Percentiles rank a stretch among this genome's conserved stretches.
phyloP scores from a whole-genome alignment of 2,888 invertebrate species.

The Ormyrus nitidulus region DNA sequence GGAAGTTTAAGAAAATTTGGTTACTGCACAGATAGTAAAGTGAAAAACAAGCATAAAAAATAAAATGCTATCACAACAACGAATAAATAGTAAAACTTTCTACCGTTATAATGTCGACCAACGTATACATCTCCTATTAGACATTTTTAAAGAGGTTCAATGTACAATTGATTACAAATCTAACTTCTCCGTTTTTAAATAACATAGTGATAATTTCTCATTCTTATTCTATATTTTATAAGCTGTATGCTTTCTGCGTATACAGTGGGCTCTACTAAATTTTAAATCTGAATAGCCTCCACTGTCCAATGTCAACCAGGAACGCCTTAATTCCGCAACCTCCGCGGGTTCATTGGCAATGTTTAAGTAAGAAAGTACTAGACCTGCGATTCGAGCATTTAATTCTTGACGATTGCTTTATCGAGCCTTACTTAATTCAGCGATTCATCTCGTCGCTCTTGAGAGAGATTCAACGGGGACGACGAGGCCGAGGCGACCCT shows the following conservation, averaged over 20 bases:
- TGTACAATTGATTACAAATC: no score
- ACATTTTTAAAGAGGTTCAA: no score
- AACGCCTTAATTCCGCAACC: background rate
- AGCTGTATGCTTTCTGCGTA: background rate
- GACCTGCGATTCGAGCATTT: conserved; percentile 47
- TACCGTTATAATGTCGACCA: no score
- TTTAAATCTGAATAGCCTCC: background rate
- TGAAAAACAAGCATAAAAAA: no score
- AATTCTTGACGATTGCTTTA: conserved; percentile 63
- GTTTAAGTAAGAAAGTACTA: conserved; percentile 4
- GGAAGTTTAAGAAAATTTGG: no score
- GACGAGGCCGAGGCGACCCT: conserved; percentile 26
- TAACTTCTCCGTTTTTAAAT: no score
- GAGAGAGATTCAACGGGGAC: conserved; percentile 11
- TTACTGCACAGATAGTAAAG: no score
- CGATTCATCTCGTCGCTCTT: conserved; percentile 60
- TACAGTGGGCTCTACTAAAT: background rate
- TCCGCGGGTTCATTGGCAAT: background rate
- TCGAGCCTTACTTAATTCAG: conserved; percentile 66
- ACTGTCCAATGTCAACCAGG: background rate
- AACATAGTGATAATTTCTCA: no score
- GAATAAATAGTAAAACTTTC: no score
- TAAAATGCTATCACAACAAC: no score
- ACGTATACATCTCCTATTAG: no score
- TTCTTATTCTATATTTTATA: no score